These are phyloP conservation scores for Rugalucina vietnamica DNA, from an alignment of 2,888 invertebrate genomes.

Conservation along the genomic window DNA sequence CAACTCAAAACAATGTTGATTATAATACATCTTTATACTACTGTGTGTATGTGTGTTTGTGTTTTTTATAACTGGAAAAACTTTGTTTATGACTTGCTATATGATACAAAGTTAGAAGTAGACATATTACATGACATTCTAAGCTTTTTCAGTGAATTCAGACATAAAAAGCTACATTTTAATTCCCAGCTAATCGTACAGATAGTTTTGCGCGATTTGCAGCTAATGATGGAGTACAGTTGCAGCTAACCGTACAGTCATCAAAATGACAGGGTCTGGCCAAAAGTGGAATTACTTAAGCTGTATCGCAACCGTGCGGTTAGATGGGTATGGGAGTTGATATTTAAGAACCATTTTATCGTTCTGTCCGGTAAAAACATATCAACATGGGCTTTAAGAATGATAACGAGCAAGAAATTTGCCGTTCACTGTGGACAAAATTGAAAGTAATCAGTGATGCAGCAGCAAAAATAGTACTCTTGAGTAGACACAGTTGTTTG, in stretches of 20 bases:
- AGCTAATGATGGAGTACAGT: background rate
- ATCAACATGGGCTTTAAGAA: too few relatives aligned
- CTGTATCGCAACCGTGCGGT: background rate
- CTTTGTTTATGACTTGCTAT: background rate
- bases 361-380: too few relatives aligned
- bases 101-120: background rate
- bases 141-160: background rate
- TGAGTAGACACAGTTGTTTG: background rate
- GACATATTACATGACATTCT: background rate
- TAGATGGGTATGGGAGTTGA: background rate
- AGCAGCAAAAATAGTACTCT: background rate
- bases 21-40: too few relatives aligned
- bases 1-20: background rate
- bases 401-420: background rate
- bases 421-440: background rate
- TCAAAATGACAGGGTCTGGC: background rate
- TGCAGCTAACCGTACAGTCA: conserved; percentile 1
- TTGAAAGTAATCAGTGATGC: background rate
- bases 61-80: background rate
- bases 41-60: background rate
- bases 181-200: background rate
- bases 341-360: background rate
- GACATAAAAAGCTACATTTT: too few relatives aligned
- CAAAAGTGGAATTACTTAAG: background rate
- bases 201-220: background rate